Conservation (phyloP, 2,888 invertebrate species). For the Zaprionus obscuricornis region DNA sequence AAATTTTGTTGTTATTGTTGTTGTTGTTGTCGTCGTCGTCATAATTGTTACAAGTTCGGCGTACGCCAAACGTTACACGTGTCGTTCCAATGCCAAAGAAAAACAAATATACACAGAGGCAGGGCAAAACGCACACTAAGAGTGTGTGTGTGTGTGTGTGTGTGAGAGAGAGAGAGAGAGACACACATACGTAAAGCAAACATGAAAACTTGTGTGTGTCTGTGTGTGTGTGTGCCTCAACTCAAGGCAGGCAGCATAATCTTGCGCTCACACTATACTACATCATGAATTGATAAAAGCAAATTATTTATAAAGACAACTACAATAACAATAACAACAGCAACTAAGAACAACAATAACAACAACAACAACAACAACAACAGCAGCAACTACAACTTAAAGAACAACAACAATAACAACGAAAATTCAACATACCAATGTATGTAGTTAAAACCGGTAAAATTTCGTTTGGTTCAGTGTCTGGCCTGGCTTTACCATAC, state of each 20-base stretch:
- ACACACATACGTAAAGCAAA: too few species aligned
- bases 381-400: neutral
- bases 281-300: constrained; percentile 32
- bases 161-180: too few species aligned
- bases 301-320: constrained; percentile 29
- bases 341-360: neutral
- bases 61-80: constrained; percentile 26
- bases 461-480: constrained; percentile 20
- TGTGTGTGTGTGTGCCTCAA: constrained; percentile 1
- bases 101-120: constrained; percentile 20
- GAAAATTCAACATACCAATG: constrained; percentile 16
- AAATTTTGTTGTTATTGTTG: constrained; percentile 6
- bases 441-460: constrained; percentile 43
- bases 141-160: neutral
- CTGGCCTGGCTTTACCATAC: neutral
- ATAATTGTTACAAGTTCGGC: constrained; percentile 25
- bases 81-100: constrained; percentile 13
- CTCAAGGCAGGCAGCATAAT: constrained; percentile 37
- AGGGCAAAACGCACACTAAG: neutral
- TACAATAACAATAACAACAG: constrained; percentile 7
- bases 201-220: too few species aligned
- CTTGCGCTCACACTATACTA: constrained; percentile 19
- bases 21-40: constrained; percentile 25
- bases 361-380: constrained; percentile 6
- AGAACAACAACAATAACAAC: neutral